Base-by-base conservation (phyloP, 2,797 vertebrate species). In the Acanthiza pusilla region DNA sequence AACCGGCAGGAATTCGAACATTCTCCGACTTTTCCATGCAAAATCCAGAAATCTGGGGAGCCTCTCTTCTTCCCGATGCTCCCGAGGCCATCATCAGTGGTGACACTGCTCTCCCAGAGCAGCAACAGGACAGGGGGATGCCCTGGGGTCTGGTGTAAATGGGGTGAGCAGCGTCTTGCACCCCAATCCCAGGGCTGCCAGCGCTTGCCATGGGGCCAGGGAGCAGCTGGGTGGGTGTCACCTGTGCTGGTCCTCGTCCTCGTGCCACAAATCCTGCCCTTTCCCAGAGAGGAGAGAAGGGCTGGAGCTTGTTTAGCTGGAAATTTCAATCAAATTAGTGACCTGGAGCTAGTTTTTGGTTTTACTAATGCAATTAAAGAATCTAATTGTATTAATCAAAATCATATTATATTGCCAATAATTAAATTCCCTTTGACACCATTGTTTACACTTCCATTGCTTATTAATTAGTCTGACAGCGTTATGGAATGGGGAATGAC, bases 361-460 rank as follows among this genome's bases (percentile, higher is more conserved):
- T 93, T 94, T 91, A 22, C 93, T 94, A 93, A 95, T 72, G 74
- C 83, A 91, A 91, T 95, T 94, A 96, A 81, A 91, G 63, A n/a
- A 85, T 85, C 68, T 95, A 93, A 95, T 95, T 89, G 85, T 93
- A 92, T 95, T 96, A 96, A 96, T 96, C 88, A 81, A 88, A 60
- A 89, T 93, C 85, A 68, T 91, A 96, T 93, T 93, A 85, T 94
- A 95, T 95, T 74, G 89, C 78, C 91, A 92, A 92, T 96, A 89
- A 96, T 96, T 95, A 91, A 95, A 96, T 96, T 94, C 91, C 89
- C 94, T 96, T 97, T 53, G 93, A 96, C 94, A 74, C 91, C 43
- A n/a, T 42, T 94, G 87, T 95, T 93, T 91, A 91, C 68, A 74
- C 80, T 95, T 79, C 40, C 85, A 81, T 32, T 45, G 90, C 77